A percentile compares a stretch with the other conserved stretches of the same genome.
phyloP scores from a whole-genome alignment of 2,113 vertebrate species.

The Apodemus sylvaticus region DNA sequence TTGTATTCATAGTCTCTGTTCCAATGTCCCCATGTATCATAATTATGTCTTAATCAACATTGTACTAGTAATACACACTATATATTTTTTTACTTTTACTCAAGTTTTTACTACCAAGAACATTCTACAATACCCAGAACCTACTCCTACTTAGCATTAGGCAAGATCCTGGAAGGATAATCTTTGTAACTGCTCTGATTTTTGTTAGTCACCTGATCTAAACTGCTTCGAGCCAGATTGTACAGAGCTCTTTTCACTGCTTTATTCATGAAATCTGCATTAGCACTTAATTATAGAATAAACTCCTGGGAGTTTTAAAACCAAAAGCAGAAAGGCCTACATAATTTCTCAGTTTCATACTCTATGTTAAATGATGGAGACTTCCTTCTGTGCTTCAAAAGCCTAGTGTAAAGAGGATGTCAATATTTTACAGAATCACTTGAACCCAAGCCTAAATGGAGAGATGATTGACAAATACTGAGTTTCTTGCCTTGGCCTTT shows the following conservation, averaged over 20 bases:
- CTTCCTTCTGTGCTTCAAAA: constrained; percentile 3
- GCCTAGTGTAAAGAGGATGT: constrained; percentile 11
- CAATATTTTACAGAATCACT: constrained; percentile 60
- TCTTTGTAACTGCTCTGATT: background rate
- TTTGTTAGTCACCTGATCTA: background rate
- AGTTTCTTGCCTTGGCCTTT: constrained; percentile 71
- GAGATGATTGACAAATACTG: constrained; percentile 84
- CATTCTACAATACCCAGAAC: background rate
- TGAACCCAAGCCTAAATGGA: constrained; percentile 70
- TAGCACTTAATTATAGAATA: background rate
- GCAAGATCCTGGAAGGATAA: background rate
- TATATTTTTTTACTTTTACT: background rate
- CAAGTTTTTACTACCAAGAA: background rate
- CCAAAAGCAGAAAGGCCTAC: background rate
- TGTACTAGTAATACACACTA: background rate
- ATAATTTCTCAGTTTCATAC: background rate
- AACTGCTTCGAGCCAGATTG: background rate
- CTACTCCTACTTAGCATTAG: background rate
- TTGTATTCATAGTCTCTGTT: background rate
- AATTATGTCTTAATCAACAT: background rate
- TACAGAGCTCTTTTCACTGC: background rate
- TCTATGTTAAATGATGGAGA: constrained; percentile 8
- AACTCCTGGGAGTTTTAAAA: background rate
- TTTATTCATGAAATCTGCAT: accelerated
- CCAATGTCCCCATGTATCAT: background rate